Conservation (phyloP, 2,888 invertebrate genomes). For the Drosophila silvestris region DNA sequence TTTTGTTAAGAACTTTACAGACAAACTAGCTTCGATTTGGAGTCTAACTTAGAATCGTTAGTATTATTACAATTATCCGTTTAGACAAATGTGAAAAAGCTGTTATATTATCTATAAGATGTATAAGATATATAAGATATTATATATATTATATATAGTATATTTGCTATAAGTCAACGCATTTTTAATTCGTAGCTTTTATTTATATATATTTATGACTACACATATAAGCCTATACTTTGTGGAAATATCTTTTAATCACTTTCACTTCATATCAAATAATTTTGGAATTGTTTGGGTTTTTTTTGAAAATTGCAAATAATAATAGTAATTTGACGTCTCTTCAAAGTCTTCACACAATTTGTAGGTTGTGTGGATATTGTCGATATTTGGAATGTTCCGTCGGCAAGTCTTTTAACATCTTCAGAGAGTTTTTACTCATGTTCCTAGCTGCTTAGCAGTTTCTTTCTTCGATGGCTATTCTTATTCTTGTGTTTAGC, state of each 20-base stretch:
- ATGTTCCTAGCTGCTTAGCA: not conserved
- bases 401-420: not conserved
- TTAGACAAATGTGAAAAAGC: accelerated
- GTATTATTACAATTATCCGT: not conserved
- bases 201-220: not conserved
- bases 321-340: not conserved
- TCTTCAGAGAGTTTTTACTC: not conserved
- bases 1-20: not conserved
- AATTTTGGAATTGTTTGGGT: not conserved
- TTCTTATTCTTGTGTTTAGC: not conserved
- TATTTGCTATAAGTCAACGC: no score
- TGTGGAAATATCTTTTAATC: not conserved
- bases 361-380: not conserved
- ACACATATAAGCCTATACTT: not conserved
- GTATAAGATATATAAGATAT: not conserved
- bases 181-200: no score
- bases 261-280: not conserved
- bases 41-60: not conserved
- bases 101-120: no score
- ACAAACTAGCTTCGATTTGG: not conserved
- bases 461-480: not conserved
- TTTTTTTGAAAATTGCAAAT: not conserved
- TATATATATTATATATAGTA: not conserved
- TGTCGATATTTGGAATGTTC: not conserved
- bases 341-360: not conserved